These are phyloP conservation scores for Myiagra hebetior DNA, from an alignment of 2,113 vertebrate genomes.

Conservation along the genomic window DNA sequence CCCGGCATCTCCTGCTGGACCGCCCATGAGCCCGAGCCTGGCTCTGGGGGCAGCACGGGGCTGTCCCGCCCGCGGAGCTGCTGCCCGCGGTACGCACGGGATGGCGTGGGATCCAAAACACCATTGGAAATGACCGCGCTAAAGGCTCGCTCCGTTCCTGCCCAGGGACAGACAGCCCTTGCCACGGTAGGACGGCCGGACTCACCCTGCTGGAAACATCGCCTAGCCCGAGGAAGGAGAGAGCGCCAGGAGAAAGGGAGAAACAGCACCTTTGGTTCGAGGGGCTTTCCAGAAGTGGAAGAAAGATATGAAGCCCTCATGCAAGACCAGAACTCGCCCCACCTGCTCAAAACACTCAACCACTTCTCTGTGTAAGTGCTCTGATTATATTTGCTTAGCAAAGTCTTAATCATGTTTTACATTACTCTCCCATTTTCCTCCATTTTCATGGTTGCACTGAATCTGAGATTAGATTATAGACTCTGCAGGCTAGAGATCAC, in stretches of 20 bases:
- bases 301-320: background rate
- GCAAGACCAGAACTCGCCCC: background rate
- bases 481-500: background rate
- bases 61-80: background rate
- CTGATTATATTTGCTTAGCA: background rate
- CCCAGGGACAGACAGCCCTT: background rate
- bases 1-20: fast-evolving
- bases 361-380: background rate
- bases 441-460: background rate
- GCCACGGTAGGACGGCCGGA: background rate
- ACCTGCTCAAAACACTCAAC: background rate
- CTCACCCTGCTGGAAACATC: background rate
- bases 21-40: fast-evolving
- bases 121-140: fast-evolving
- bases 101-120: background rate
- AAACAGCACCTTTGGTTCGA: background rate
- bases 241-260: background rate
- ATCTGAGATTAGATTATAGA: background rate
- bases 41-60: background rate
- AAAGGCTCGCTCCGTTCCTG: fast-evolving
- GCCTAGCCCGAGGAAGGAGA: background rate
- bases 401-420: background rate
- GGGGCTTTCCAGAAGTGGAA: background rate
- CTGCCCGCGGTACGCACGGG: background rate
- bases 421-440: background rate